Percentiles rank a stretch among this genome's conserved stretches.
Conservation (phyloP, 2,888 invertebrate species). For the Caenorhabditis wallacei region DNA sequence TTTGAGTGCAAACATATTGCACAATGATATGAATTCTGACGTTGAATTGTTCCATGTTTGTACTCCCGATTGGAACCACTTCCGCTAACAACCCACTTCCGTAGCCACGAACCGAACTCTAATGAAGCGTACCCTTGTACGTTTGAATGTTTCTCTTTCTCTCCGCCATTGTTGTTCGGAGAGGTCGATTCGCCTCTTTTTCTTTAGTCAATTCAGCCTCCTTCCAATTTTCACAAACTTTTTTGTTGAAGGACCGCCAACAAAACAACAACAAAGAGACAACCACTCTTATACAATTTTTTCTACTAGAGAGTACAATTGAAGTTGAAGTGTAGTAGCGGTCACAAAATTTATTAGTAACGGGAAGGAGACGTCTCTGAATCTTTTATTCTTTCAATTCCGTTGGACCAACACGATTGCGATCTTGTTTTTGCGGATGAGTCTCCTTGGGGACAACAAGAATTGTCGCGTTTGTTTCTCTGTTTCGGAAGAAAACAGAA, state of each 20-base stretch:
- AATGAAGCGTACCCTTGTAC: constrained; percentile 57
- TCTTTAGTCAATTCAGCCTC: neutral
- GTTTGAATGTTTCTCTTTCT: constrained; percentile 55
- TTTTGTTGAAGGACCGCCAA: constrained; percentile 41
- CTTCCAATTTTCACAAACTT: constrained; percentile 52
- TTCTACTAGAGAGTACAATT: constrained; percentile 42
- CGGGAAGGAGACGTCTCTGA: constrained; percentile 24
- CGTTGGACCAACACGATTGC: constrained; percentile 41
- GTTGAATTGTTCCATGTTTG: constrained; percentile 18
- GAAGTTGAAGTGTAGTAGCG: constrained; percentile 44
- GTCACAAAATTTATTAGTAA: constrained; percentile 58
- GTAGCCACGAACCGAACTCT: constrained; percentile 24
- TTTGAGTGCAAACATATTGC: neutral
- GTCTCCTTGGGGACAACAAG: constrained; percentile 43
- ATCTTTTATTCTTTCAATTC: neutral
- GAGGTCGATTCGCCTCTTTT: constrained; percentile 14
- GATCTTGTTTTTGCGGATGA: constrained; percentile 48
- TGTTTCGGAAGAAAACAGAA: constrained; percentile 20
- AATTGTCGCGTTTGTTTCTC: constrained; percentile 37
- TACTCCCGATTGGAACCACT: constrained; percentile 25
- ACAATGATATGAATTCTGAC: constrained; percentile 2
- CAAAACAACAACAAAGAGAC: constrained; percentile 49
- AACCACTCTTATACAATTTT: constrained; percentile 44
- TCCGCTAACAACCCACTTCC: constrained; percentile 56
- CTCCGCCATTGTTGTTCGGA: constrained; percentile 15